A percentile compares a stretch with the other conserved stretches of the same genome.
Conservation (phyloP, 2,888 invertebrate species). For the Saturnia pavonia region DNA sequence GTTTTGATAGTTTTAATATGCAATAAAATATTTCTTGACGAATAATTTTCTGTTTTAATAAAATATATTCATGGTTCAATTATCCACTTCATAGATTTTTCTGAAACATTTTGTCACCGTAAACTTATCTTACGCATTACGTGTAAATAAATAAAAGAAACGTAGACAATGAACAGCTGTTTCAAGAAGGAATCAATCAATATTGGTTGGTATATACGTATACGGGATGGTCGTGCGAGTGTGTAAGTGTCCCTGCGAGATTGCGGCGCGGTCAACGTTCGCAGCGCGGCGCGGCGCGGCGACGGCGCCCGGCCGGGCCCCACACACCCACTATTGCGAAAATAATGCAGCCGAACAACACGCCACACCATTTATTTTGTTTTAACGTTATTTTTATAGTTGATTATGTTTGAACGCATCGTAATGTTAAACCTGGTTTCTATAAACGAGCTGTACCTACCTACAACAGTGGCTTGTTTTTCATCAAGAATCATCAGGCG, state of each 20-base stretch:
- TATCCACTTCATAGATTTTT: no score
- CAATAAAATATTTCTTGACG: no score
- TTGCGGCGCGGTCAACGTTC: constrained; percentile 65
- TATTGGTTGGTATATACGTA: not conserved
- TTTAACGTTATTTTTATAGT: constrained; percentile 44
- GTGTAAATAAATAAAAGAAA: not conserved
- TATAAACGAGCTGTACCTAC: not conserved
- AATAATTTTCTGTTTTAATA: no score
- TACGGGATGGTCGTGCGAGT: constrained; percentile 21
- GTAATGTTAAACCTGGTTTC: not conserved
- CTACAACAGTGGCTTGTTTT: not conserved
- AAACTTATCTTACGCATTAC: not conserved
- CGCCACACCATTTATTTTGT: constrained; percentile 45
- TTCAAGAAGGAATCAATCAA: not conserved
- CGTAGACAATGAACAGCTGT: not conserved
- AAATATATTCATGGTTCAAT: no score
- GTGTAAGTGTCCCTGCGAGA: constrained; percentile 32
- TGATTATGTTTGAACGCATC: constrained; percentile 31
- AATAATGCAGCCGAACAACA: constrained; percentile 50
- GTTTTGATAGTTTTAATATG: no score
- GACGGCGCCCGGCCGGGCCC: constrained; percentile 54
- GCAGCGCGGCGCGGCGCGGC: constrained; percentile 34
- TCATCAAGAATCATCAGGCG: not conserved
- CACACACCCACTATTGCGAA: constrained; percentile 62
- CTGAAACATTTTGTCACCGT: no score